phyloP scores from a whole-genome alignment of 2,888 invertebrate genomes.

The Lithophane socia region DNA sequence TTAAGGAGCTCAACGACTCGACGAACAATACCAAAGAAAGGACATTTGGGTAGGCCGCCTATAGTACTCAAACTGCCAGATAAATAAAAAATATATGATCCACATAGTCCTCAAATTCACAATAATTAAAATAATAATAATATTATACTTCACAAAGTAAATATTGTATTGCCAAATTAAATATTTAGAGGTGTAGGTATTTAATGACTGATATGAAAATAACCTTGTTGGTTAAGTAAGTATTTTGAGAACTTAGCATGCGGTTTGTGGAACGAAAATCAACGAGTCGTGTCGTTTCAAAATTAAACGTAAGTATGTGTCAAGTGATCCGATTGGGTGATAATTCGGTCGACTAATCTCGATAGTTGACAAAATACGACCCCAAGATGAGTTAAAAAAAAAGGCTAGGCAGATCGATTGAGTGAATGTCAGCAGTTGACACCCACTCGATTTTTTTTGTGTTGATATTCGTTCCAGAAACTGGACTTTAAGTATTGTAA shows the following conservation, averaged over 20 bases:
- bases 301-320: not conserved
- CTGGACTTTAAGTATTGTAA: not conserved
- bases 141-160: too few relatives aligned
- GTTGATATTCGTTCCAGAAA: not conserved
- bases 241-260: not conserved
- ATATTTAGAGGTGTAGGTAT: not conserved
- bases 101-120: too few relatives aligned
- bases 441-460: not conserved
- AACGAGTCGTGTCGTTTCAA: not conserved
- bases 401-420: not conserved
- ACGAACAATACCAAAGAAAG: too few relatives aligned
- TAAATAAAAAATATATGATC: too few relatives aligned
- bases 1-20: too few relatives aligned
- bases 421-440: not conserved
- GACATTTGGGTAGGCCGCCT: too few relatives aligned
- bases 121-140: too few relatives aligned
- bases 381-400: not conserved
- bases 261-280: not conserved
- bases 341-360: not conserved
- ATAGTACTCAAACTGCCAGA: too few relatives aligned
- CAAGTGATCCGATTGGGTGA: not conserved
- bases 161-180: conserved; percentile 29
- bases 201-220: conserved; percentile 3
- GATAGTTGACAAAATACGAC: not conserved
- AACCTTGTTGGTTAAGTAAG: conserved; percentile 14